Evolutionary conservation across 2,888 invertebrate genomes (phyloP), one percentile per base, ranked within the genome.

Genomic region (Tipula vernalis): DNA sequence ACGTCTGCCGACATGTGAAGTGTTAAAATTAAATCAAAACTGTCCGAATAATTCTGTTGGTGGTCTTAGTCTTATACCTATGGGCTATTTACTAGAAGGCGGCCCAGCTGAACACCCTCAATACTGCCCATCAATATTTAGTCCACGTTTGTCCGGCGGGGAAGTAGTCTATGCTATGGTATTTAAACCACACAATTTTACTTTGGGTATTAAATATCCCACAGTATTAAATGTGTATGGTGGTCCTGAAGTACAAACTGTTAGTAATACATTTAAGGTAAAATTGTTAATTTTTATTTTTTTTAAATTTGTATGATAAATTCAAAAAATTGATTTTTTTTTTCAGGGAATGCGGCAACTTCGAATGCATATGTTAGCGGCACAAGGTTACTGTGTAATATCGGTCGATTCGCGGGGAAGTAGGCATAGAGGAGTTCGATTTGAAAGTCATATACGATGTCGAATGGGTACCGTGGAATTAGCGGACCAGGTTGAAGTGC

Each of bases 161-260:
- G 95, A 95, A 89, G 93, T 94, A 15, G 92, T 97, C 87, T 95
- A 96, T 89, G 98, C 98, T 85, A 96, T 98, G 95, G 95, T 98
- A 88, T 98, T 98, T 92, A 96, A 96, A 89, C 97, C 97, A 2
- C 95, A 95, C 90, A 94, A 94, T 90, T 95, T 94, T 89, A 93
- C 94, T 89, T 87, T 91, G 87, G 92, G 91, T 28, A 90, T 91
- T n/a, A 91, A 91, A 87, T 98, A 98, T 92, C 99, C 99, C 0
- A 98, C 98, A 15, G 96, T 99, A 87, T 93, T 99, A 86, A 98
- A 98, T 91, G 97, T 99, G 87, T 99, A 99, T 91, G 99, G 98
- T 2, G 99, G 99, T 0, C 99, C 99, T 0, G 98, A 99, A 91
- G 98, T 99, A 86, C 99, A 99, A 92, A 94, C 98, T 57, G 99